A percentile compares a stretch with the other conserved stretches of the same genome.
These are phyloP conservation scores for Drosophila vallismaia DNA, from an alignment of 2,888 invertebrate species.

Conservation along the genomic window DNA sequence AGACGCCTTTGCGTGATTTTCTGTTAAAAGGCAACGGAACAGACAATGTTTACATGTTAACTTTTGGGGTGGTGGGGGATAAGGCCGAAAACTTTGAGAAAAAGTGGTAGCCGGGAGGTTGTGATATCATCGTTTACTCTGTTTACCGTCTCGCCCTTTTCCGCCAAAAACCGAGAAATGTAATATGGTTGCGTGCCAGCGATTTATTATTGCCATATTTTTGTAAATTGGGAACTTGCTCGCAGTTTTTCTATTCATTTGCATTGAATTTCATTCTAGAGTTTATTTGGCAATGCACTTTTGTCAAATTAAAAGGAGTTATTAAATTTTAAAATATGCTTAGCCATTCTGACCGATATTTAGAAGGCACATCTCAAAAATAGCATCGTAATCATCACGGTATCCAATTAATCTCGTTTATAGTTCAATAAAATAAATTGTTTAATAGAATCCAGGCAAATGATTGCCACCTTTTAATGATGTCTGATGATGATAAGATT, in stretches of 20 bases:
- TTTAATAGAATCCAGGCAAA: slow-evolving; percentile 8
- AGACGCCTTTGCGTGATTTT: slow-evolving; percentile 54
- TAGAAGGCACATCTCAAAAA: not conserved
- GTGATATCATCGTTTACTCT: slow-evolving; percentile 65
- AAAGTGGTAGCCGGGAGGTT: slow-evolving; percentile 24
- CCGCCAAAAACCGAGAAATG: slow-evolving; percentile 4
- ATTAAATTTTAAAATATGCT: not conserved
- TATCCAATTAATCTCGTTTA: slow-evolving; percentile 4
- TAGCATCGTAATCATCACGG: not conserved
- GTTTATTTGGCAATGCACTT: slow-evolving; percentile 5
- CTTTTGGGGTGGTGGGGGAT: not conserved
- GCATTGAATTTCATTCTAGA: slow-evolving; percentile 15
- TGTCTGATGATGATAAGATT: slow-evolving; percentile 38
- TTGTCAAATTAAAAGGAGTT: not conserved
- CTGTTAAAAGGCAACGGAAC: slow-evolving; percentile 16
- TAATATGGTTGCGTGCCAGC: slow-evolving; percentile 58
- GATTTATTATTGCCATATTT: slow-evolving; percentile 58
- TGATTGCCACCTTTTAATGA: slow-evolving; percentile 13
- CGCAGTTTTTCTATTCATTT: slow-evolving; percentile 19
- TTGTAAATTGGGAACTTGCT: slow-evolving; percentile 16
- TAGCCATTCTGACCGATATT: slow-evolving; percentile 14
- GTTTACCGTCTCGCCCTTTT: slow-evolving; percentile 48
- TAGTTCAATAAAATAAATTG: not conserved
- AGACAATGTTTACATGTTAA: slow-evolving; percentile 37
- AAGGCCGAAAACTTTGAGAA: not conserved